Evolutionary conservation across 2,888 invertebrate species (phyloP).

Genomic region (Papilio elwesi): DNA sequence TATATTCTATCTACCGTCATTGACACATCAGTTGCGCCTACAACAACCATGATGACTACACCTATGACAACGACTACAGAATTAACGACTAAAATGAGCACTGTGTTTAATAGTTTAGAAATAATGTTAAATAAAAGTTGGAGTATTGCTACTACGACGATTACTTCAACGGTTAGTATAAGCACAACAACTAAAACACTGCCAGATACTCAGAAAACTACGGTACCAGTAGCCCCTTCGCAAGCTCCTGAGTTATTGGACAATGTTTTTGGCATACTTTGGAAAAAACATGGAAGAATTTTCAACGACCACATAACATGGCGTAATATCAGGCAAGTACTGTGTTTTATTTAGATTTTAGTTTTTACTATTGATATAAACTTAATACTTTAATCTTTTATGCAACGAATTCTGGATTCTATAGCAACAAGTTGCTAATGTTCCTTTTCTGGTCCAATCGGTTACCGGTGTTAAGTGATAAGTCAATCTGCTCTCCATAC

Average conservation of each 20-base stretch:
- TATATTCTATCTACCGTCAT: slow-evolving; percentile 64
- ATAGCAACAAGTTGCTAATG: no score
- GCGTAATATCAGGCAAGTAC: slow-evolving; percentile 70
- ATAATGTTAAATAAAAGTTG: slow-evolving; percentile 81
- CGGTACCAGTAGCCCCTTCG: slow-evolving; percentile 56
- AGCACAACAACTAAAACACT: slow-evolving; percentile 68
- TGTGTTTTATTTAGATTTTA: background rate
- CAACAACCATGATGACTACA: slow-evolving; percentile 60
- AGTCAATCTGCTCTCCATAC: no score
- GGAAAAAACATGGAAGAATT: slow-evolving; percentile 80
- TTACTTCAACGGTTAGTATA: slow-evolving; percentile 76
- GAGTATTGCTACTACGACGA: slow-evolving; percentile 79
- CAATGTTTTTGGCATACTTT: slow-evolving; percentile 76
- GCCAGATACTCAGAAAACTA: slow-evolving; percentile 60
- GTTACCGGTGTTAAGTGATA: no score
- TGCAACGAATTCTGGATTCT: no score
- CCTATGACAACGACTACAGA: slow-evolving; percentile 71
- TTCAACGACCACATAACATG: slow-evolving; percentile 72
- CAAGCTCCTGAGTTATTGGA: slow-evolving; percentile 66
- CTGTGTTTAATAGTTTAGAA: slow-evolving; percentile 79
- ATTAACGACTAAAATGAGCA: slow-evolving; percentile 73
- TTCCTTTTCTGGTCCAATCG: no score
- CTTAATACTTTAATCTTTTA: background rate
- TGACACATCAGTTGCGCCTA: slow-evolving; percentile 60
- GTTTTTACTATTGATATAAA: no score